Conservation (phyloP, 2,797 vertebrate genomes). For the Gymnocypris eckloni region DNA sequence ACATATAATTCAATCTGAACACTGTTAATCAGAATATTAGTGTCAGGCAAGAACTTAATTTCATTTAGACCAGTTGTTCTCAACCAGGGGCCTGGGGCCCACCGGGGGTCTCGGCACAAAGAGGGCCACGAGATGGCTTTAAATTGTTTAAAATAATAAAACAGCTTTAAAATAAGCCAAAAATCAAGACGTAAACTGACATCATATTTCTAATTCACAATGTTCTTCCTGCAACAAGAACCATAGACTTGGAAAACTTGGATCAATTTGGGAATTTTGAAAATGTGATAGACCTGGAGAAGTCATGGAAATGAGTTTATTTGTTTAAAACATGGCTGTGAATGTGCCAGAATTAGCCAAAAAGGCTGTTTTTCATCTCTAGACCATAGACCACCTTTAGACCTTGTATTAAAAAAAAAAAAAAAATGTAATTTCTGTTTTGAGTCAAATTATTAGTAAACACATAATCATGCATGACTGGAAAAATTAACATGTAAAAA, state of each 20-base stretch:
- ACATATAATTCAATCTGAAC: background rate
- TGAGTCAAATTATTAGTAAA: no score
- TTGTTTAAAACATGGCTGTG: no score
- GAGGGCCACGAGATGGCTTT: background rate
- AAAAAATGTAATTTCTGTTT: no score
- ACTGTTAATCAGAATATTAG: conserved; percentile 6
- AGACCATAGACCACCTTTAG: no score
- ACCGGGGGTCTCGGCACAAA: background rate
- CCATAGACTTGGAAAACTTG: background rate
- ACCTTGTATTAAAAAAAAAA: no score
- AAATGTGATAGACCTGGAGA: no score
- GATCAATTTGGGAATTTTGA: background rate
- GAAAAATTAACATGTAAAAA: no score
- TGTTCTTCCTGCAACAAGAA: background rate
- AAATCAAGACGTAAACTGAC: background rate
- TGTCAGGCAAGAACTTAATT: conserved; percentile 6
- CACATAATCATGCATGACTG: no score
- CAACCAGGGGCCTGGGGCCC: background rate
- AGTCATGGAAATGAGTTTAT: no score
- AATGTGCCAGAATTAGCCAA: no score
- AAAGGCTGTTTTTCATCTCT: no score
- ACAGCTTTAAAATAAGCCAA: no score
- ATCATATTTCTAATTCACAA: background rate
- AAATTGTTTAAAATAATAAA: background rate
- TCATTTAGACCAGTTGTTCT: background rate